Base-by-base conservation (phyloP, 2,113 vertebrate species). In the Sclerurus mexicanus region DNA sequence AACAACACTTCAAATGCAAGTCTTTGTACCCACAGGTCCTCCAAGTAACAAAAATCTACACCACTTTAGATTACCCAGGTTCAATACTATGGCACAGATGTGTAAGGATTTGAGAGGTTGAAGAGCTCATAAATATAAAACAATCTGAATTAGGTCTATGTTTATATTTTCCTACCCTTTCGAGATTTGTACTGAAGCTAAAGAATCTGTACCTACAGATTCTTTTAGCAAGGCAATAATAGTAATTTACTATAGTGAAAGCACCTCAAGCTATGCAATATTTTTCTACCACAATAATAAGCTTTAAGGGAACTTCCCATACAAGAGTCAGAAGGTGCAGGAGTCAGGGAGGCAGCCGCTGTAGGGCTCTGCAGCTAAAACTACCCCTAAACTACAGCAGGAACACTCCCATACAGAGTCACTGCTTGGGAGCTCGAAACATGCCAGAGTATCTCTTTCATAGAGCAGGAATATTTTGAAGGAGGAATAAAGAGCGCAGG, bases 1-100 rank as follows among this genome's bases (percentile, higher is more conserved):
- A 94, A 94, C 80, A 97, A 93, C 75, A 78, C 95, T 83, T 94
- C 42, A 85, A 47, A 74, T 53, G 63, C 1, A 3, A 92, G 58
- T 73, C 76, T 39, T 92, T 47, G 84, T 73, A 95, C 27, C 52
- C 91, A 82, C 63, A 85, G 37, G 9, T 94, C 53, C 82, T 74
- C 60, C 90, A 82, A 86, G 47, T 69, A 77, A 56, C 31, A 89
- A 86, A 71, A 33, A 84, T 59, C 28, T 40, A 11, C 69, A 69
- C 93, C 24, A 53, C 62, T 84, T 64, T 24, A 81, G 44, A 37
- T 56, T 56, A 46, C 49, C 37, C 31, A 39, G 76, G 8, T 46
- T 75, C 50, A 68, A 20, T 71, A 10, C 10, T n/a, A 35, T 3
- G 9, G 8, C 24, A n/a, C 9, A 58, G 47, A 46, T 17, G 11